phyloP scores from a whole-genome alignment of 2,888 invertebrate genomes.

The Nudaria mundana region DNA sequence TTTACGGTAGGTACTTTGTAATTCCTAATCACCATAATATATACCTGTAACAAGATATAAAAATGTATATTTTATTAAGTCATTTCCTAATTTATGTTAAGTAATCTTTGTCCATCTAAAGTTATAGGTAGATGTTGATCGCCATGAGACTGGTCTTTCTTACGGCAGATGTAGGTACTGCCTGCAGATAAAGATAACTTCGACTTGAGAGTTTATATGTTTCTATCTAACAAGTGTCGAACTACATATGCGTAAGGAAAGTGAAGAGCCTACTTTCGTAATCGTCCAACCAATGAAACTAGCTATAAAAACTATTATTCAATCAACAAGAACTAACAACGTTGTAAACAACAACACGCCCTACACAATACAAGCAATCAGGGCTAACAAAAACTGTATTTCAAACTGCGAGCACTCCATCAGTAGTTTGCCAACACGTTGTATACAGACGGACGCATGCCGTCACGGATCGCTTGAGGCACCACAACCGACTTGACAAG shows the following conservation, averaged over 20 bases:
- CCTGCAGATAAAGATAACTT: too few species aligned
- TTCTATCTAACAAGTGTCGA: too few species aligned
- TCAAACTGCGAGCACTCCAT: slow-evolving; percentile 28
- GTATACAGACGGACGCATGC: slow-evolving; percentile 41
- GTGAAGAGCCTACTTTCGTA: slow-evolving; percentile 4
- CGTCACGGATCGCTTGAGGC: slow-evolving; percentile 49
- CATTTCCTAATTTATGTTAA: too few species aligned
- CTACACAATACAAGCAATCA: slow-evolving; percentile 52
- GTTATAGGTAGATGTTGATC: too few species aligned
- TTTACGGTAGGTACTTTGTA: too few species aligned
- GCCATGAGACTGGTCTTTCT: too few species aligned
- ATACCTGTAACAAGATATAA: too few species aligned
- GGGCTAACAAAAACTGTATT: slow-evolving; percentile 28
- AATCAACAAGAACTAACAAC: slow-evolving; percentile 10
- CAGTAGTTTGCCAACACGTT: slow-evolving; percentile 43
- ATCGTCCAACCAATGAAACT: slow-evolving; percentile 22
- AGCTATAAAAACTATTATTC: slow-evolving; percentile 13
- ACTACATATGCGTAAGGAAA: slow-evolving; percentile 1
- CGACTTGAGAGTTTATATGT: too few species aligned
- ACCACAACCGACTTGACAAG: slow-evolving; percentile 36
- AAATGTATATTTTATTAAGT: too few species aligned
- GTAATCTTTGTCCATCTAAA: too few species aligned
- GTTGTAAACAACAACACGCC: slow-evolving; percentile 33
- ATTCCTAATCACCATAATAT: too few species aligned
- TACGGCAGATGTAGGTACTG: too few species aligned